phyloP scores from a whole-genome alignment of 2,113 vertebrate species.

The Lycocorax pyrrhopterus region DNA sequence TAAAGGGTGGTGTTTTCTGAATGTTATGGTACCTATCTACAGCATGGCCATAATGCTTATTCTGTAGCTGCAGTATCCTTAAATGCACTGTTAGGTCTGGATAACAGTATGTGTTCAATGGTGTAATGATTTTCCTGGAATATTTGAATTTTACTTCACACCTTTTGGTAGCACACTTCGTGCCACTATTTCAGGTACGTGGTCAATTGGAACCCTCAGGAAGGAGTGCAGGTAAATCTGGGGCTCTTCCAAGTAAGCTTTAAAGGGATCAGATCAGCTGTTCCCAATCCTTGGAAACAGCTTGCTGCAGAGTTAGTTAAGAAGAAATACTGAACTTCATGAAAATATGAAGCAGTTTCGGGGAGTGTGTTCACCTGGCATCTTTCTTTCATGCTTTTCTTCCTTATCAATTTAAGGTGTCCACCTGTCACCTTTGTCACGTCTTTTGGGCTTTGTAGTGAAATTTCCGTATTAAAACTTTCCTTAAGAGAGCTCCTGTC shows the following conservation, averaged over 20 bases:
- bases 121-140: not conserved
- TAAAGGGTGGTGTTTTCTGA: not conserved
- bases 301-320: not conserved
- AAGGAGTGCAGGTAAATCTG: not conserved
- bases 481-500: not conserved
- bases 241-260: not conserved
- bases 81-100: not conserved
- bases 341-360: not conserved
- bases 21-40: not conserved
- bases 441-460: not conserved
- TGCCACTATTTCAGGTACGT: not conserved
- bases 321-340: not conserved
- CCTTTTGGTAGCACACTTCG: not conserved
- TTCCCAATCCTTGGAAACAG: not conserved
- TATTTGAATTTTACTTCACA: not conserved
- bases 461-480: constrained; percentile 26
- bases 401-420: not conserved
- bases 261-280: not conserved
- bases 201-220: not conserved
- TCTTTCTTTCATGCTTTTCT: not conserved
- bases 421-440: not conserved
- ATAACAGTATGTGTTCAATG: not conserved
- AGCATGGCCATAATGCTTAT: not conserved
- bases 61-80: not conserved
- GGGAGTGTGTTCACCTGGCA: not conserved